Percentiles rank a stretch among this genome's conserved stretches.
phyloP scores from a whole-genome alignment of 2,888 invertebrate genomes.

The Rhopalosiphum nymphaeae region DNA sequence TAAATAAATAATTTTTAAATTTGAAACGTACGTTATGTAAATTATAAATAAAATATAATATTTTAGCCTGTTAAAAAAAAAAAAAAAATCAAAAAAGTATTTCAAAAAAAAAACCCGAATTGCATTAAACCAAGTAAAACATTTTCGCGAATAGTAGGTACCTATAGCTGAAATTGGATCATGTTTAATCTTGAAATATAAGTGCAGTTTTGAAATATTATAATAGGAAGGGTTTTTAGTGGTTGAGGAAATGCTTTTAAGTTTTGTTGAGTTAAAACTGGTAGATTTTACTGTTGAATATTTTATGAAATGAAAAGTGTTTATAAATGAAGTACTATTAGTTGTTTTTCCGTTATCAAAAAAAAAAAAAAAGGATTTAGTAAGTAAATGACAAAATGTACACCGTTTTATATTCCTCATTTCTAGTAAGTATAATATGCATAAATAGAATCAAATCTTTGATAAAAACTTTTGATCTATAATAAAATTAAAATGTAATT shows the following conservation, averaged over 20 bases:
- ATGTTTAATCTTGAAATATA: neutral
- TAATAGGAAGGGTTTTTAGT: neutral
- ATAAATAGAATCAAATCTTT: conserved; percentile 11
- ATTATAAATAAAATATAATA: neutral
- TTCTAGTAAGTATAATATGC: neutral
- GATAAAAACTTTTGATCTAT: conserved; percentile 32
- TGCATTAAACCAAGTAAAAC: neutral
- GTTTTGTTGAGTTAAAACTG: neutral
- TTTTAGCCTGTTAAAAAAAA: neutral
- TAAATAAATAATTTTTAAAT: neutral
- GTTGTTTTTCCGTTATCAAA: conserved; percentile 7
- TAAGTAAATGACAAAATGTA: conserved; percentile 1
- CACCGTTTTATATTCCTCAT: neutral
- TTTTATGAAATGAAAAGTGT: neutral
- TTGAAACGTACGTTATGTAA: neutral
- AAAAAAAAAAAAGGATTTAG: neutral
- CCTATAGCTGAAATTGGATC: neutral
- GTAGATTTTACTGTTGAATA: neutral
- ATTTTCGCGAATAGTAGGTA: neutral
- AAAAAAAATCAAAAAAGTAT: neutral
- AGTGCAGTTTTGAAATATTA: conserved; percentile 13
- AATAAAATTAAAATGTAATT: conserved; percentile 35
- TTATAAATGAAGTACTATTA: conserved; percentile 3
- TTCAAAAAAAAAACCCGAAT: neutral
- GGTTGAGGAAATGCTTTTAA: neutral